Conservation (phyloP, 1,140 invertebrate genomes). For the Lepidostoma basale region DNA sequence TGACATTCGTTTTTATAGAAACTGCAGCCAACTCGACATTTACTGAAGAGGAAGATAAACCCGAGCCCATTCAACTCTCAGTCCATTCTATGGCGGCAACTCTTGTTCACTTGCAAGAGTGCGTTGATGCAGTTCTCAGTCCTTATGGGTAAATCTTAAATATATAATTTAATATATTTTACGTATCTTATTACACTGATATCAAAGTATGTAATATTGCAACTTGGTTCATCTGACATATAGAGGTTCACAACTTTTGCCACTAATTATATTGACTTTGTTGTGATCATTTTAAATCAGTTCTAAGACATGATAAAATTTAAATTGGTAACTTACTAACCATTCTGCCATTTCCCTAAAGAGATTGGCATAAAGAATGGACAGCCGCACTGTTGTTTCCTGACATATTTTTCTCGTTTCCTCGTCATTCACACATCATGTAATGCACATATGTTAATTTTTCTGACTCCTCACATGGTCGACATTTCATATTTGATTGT, state of each 20-base stretch:
- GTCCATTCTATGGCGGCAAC: conserved; percentile 51
- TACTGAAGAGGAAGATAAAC: conserved; percentile 28
- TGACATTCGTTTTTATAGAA: conserved; percentile 6
- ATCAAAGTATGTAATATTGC: background rate
- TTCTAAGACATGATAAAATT: too few relatives aligned
- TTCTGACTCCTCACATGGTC: too few relatives aligned
- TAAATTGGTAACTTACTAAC: too few relatives aligned
- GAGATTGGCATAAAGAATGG: too few relatives aligned
- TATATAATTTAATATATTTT: background rate
- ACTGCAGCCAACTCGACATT: conserved; percentile 16
- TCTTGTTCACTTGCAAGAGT: conserved; percentile 53
- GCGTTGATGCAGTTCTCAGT: conserved; percentile 61
- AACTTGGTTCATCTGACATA: too few relatives aligned
- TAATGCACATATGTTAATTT: too few relatives aligned
- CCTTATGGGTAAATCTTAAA: conserved; percentile 60
- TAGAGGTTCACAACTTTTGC: too few relatives aligned
- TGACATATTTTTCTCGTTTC: too few relatives aligned
- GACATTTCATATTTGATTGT: too few relatives aligned
- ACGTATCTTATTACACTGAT: background rate
- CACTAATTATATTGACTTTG: background rate
- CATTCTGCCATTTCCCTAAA: too few relatives aligned
- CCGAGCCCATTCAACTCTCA: conserved; percentile 44
- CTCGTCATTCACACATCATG: too few relatives aligned
- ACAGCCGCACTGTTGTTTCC: too few relatives aligned
- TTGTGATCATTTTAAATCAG: background rate